A percentile compares a stretch with the other conserved stretches of the same genome.
Evolutionary conservation across 2,113 vertebrate species (phyloP).

Genomic region (Neogobius melanostomus): DNA sequence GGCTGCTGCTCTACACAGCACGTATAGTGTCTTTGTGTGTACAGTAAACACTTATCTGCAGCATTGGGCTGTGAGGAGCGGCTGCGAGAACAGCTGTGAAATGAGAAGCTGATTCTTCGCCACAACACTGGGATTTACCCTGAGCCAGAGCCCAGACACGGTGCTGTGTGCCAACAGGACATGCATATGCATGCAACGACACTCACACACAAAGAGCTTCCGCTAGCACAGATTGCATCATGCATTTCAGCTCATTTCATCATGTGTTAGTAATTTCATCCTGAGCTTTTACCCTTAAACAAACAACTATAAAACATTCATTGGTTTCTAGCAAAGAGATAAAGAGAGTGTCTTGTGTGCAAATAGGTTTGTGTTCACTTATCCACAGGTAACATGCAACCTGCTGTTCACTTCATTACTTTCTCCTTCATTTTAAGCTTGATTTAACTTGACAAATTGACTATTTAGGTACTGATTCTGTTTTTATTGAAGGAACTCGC

Average conservation of each 20-base stretch:
- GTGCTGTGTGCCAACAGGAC: conserved; percentile 48
- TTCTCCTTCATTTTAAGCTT: conserved; percentile 28
- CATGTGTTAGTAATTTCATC: conserved; percentile 57
- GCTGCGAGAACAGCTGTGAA: conserved; percentile 59
- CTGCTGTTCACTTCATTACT: conserved; percentile 23
- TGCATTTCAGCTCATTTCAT: conserved; percentile 66
- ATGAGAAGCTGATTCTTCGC: conserved; percentile 52
- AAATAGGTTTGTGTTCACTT: conserved; percentile 33
- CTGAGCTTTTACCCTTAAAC: conserved; percentile 46
- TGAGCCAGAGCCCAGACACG: conserved; percentile 52
- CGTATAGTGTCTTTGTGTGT: conserved; percentile 19
- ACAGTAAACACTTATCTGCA: conserved; percentile 47
- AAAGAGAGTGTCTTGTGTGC: conserved; percentile 19
- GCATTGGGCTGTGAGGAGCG: conserved; percentile 30
- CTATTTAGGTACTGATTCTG: conserved; percentile 3
- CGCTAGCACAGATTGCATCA: conserved; percentile 62
- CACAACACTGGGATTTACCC: conserved; percentile 56
- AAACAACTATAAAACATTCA: conserved; percentile 44
- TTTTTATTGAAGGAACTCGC: background rate
- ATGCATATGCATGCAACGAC: conserved; percentile 62
- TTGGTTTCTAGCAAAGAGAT: conserved; percentile 33
- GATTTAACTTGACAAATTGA: conserved; percentile 33
- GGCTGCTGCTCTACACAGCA: conserved; percentile 4
- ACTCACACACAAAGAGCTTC: conserved; percentile 29
- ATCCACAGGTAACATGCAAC: conserved; percentile 23